Conservation (phyloP, 2,113 vertebrate species). For the Steatornis caripensis region DNA sequence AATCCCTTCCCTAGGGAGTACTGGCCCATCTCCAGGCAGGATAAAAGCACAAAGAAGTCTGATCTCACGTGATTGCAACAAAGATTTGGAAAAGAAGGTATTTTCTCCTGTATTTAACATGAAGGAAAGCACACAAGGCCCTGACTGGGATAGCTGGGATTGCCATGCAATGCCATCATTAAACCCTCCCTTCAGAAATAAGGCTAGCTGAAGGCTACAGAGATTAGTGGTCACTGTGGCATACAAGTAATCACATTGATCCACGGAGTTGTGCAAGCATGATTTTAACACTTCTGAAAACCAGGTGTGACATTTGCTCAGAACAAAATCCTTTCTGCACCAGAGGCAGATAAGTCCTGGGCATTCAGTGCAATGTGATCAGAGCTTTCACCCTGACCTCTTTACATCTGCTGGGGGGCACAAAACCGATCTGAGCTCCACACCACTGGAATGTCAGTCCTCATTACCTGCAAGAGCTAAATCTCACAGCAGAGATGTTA, state of each 20-base stretch:
- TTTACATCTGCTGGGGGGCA: not conserved
- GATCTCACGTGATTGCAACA: not conserved
- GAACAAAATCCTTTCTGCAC: not conserved
- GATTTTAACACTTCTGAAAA: not conserved
- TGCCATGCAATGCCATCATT: not conserved
- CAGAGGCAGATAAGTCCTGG: not conserved
- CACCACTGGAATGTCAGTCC: not conserved
- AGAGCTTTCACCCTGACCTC: not conserved
- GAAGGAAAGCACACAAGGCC: not conserved
- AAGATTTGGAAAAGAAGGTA: not conserved
- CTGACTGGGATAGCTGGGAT: not conserved
- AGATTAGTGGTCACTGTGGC: not conserved
- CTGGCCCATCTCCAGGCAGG: not conserved
- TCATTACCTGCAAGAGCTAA: not conserved
- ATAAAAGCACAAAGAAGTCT: not conserved
- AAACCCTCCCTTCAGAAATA: not conserved
- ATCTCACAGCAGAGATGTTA: not conserved
- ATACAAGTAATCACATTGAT: not conserved
- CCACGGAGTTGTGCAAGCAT: rapidly evolving
- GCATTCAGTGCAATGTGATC: not conserved
- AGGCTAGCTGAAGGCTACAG: not conserved
- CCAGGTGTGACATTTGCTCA: not conserved
- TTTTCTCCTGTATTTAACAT: not conserved
- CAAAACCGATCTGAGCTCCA: not conserved
- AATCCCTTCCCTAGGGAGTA: not conserved